Base-by-base conservation (phyloP, 2,797 vertebrate genomes). In the Coregonus suidteri region DNA sequence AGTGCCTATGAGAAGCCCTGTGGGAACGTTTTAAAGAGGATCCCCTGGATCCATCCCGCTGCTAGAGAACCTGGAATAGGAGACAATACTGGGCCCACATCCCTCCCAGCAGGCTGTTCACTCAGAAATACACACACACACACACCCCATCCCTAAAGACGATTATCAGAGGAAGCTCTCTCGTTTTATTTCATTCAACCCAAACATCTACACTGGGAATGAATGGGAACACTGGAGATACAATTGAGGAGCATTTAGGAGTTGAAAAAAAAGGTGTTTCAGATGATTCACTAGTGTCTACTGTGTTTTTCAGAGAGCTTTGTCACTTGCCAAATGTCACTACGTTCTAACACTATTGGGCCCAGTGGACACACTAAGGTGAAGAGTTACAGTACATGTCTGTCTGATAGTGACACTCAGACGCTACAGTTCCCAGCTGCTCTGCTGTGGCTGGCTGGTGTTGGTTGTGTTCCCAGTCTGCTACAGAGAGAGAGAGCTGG, bases 21-120 rank as follows among this genome's bases (percentile, higher is more conserved):
- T 90, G 92, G 93, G 94, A 93, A 82, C 82, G 88, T 88, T 94
- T 92, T 90, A 92, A 93, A 93, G 91, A 92, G 91, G 56, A n/a
- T 59, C 56, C 56, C 85, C 86, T 73, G 84, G 52, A 80, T 59
- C 56, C 80, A 4, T 90, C 90, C 86, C 74, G 73, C 87, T 86
- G 89, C 88, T 86, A 73, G 34, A 74, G 84, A 90, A 85, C 88
- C 86, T 82, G 85, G 88, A 84, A 81, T 53, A 88, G 81, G 82
- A 66, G 51, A 54, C 37, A 80, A 73, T 87, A 90, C 81, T 31
- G 79, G 88, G 81, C 86, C 18, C 41, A 31, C 25, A 25, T 51
- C 47, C 59, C 14, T 56, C 35, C 81, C 87, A 86, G 85, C 87
- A 86, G 82, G 81, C 84, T 76, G 80, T 25, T 89, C 82, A 88